These are phyloP conservation scores for Athrips mouffetella DNA, from an alignment of 2,888 invertebrate genomes.

Conservation along the genomic window DNA sequence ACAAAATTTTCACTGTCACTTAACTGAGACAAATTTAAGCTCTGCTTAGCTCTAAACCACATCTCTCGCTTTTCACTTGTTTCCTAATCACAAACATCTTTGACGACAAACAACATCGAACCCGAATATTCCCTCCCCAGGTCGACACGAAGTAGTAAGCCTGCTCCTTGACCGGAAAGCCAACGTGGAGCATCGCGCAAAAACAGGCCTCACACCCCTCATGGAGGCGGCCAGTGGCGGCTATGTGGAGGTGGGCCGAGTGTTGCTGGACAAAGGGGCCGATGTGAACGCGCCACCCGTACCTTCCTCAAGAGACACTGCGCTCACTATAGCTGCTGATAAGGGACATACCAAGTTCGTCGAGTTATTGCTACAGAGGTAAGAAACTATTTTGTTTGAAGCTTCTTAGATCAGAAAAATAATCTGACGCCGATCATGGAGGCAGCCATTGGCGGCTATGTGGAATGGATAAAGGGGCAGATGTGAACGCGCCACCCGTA, in stretches of 20 bases:
- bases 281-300: conserved; percentile 99
- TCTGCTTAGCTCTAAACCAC: too few species aligned
- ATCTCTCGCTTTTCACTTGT: too few species aligned
- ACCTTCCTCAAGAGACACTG: conserved; percentile 98
- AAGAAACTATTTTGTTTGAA: conserved; percentile 10
- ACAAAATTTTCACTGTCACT: too few species aligned
- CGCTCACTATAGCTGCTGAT: conserved; percentile 99
- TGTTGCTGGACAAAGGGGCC: conserved; percentile 96
- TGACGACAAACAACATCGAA: too few species aligned
- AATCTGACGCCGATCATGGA: conserved; percentile 96
- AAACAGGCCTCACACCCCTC: conserved; percentile 98
- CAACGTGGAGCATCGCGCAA: conserved; percentile 99
- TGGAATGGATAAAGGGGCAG: conserved; percentile 98
- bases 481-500: conserved; percentile 99
- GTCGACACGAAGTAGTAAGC: conserved; percentile 97
- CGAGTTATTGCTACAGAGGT: conserved; percentile 86
- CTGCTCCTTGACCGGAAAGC: conserved; percentile 96
- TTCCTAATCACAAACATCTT: too few species aligned
- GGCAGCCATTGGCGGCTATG: conserved; percentile 99
- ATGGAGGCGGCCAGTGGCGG: conserved; percentile 99
- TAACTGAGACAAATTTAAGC: too few species aligned
- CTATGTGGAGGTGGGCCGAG: conserved; percentile 98
- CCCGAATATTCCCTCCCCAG: conserved; percentile 33
- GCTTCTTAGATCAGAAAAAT: not conserved
- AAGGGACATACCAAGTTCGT: conserved; percentile 98